Evolutionary conservation across 2,113 vertebrate species (phyloP).

Genomic region (Chaetura pelagica): DNA sequence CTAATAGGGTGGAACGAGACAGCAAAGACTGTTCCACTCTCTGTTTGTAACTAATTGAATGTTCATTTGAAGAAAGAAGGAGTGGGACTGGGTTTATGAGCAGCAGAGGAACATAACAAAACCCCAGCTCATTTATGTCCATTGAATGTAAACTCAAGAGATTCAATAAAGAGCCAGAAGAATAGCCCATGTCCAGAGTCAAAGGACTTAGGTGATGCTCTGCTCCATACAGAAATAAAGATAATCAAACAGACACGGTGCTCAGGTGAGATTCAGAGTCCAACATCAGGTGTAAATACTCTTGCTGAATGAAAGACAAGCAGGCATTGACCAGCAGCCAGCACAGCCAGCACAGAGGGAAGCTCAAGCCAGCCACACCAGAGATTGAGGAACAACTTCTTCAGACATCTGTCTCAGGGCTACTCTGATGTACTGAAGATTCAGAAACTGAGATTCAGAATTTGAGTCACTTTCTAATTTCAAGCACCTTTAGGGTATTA

Average conservation of each 20-base stretch:
- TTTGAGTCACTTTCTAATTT: neutral
- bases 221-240: neutral
- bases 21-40: neutral
- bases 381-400: neutral
- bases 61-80: neutral
- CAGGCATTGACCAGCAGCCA: neutral
- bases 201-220: neutral
- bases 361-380: neutral
- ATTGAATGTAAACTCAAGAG: neutral
- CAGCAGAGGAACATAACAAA: neutral
- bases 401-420: neutral
- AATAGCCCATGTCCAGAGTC: neutral
- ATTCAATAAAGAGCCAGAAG: neutral
- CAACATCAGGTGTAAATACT: neutral
- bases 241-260: fast-evolving
- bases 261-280: neutral
- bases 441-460: neutral
- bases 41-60: neutral
- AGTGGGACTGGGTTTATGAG: neutral
- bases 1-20: neutral
- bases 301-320: neutral
- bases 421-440: neutral
- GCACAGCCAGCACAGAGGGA: neutral
- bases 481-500: neutral
- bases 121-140: neutral